A percentile compares a stretch with the other conserved stretches of the same genome.
Conservation (phyloP, 2,888 invertebrate species). For the Luffia ferchaultella region DNA sequence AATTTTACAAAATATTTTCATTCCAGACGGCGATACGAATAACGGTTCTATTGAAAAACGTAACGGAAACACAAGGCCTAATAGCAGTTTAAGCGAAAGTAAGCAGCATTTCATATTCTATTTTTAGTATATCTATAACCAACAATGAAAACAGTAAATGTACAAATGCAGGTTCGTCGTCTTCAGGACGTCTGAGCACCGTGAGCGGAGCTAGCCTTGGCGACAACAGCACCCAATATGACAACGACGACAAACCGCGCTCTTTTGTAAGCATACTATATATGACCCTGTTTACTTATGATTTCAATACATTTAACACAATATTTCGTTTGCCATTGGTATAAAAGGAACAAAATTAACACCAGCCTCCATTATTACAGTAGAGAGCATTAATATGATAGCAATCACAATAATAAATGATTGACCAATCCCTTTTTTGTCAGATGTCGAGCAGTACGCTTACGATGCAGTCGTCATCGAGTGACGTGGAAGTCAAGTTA, state of each 20-base stretch:
- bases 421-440: too few relatives aligned
- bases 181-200: constrained; percentile 83
- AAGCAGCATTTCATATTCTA: constrained; percentile 20
- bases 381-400: too few relatives aligned
- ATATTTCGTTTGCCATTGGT: too few relatives aligned
- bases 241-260: constrained; percentile 76
- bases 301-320: too few relatives aligned
- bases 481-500: constrained; percentile 45
- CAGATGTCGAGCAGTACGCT: constrained; percentile 53
- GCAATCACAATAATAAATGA: too few relatives aligned
- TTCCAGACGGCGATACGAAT: constrained; percentile 43
- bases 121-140: neutral
- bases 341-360: too few relatives aligned
- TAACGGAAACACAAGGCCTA: constrained; percentile 52
- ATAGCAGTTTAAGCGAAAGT: constrained; percentile 59
- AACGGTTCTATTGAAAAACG: constrained; percentile 50
- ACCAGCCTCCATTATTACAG: too few relatives aligned
- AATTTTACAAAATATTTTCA: neutral
- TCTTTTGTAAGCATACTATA: constrained; percentile 48
- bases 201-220: constrained; percentile 83
- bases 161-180: constrained; percentile 71
- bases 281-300: too few relatives aligned
- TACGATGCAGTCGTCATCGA: constrained; percentile 46
- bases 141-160: constrained; percentile 3
- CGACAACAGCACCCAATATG: constrained; percentile 87